A percentile compares a stretch with the other conserved stretches of the same genome.
phyloP scores from a whole-genome alignment of 1,140 invertebrate genomes.

The Campoletis sonorensis region DNA sequence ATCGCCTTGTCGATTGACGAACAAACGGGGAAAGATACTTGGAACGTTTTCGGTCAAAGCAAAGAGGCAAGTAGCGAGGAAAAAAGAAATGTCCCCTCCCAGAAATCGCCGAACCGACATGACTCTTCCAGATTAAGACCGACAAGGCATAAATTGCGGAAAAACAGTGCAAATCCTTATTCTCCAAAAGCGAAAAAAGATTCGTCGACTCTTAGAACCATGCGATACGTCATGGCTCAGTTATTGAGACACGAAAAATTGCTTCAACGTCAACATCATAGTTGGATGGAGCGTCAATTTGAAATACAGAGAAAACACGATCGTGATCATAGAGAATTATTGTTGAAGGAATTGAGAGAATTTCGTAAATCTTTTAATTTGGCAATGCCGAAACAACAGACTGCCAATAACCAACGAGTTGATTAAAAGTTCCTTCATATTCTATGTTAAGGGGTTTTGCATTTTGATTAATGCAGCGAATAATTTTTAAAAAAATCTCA shows the following conservation, averaged over 20 bases:
- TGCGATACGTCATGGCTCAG: slow-evolving; percentile 46
- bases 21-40: neutral
- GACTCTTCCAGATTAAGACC: neutral
- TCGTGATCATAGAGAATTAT: slow-evolving; percentile 51
- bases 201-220: slow-evolving; percentile 22
- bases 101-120: neutral
- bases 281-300: slow-evolving; percentile 65
- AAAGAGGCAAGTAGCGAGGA: neutral
- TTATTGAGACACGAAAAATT: slow-evolving; percentile 60
- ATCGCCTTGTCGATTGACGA: slow-evolving; percentile 18
- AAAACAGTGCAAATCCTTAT: neutral
- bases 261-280: slow-evolving; percentile 60
- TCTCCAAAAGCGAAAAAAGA: neutral
- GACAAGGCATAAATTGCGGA: neutral
- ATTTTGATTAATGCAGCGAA: too few relatives aligned
- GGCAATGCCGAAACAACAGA: slow-evolving; percentile 17
- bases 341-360: slow-evolving; percentile 59
- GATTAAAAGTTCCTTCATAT: neutral
- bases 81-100: neutral
- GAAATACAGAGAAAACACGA: slow-evolving; percentile 63
- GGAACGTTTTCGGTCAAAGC: neutral
- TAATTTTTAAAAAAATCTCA: too few relatives aligned
- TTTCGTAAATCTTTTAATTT: slow-evolving; percentile 53
- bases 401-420: neutral
- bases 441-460: neutral